Evolutionary conservation across 2,113 vertebrate species (phyloP), one percentile per base, ranked within the genome.

Genomic region (Thinocorus orbignyianus): DNA sequence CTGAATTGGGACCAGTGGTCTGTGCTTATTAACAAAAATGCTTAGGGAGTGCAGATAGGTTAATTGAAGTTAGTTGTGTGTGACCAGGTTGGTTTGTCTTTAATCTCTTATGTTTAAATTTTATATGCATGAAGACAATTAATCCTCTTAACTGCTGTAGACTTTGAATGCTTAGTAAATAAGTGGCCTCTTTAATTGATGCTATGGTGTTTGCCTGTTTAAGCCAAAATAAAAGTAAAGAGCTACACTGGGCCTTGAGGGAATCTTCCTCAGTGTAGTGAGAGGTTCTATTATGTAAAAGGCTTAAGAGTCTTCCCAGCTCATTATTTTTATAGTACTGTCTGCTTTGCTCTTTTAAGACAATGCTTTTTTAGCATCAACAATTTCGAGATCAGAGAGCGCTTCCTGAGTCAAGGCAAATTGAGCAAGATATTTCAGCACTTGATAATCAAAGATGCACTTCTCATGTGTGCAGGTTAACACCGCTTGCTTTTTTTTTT

Each of bases 71-170:
- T 95, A 95, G 92, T 92, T 96, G 90, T 95, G 79, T 95, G 94
- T 97, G 96, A 97, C 89, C 86, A 93, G 83, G 92, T 91, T 93
- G 96, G 94, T 97, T 97, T 98, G 80, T 97, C 97, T 97, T 97
- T 91, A 96, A 96, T 96, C 88, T 96, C 83, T 94, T 96, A 95
- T 91, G 95, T 95, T 95, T 92, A 90, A 97, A 96, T 97, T 96
- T 98, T 95, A 92, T 96, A 96, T 93, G 90, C 96, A 95, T 94
- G 96, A 93, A 94, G 95, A 86, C 92, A 95, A 73, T 97, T 97
- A 97, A 97, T 97, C 95, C 91, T 97, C 89, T 97, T 96, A 97
- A 95, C 81, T 93, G 90, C 86, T 95, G 62, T 73, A 96, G 64
- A 93, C 96, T 97, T 96, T 96, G 93, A 97, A 96, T 94, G 81